Percentiles rank a stretch among this genome's conserved stretches.
These are phyloP conservation scores for Chloromyia formosa DNA, from an alignment of 2,888 invertebrate genomes.

Conservation along the genomic window DNA sequence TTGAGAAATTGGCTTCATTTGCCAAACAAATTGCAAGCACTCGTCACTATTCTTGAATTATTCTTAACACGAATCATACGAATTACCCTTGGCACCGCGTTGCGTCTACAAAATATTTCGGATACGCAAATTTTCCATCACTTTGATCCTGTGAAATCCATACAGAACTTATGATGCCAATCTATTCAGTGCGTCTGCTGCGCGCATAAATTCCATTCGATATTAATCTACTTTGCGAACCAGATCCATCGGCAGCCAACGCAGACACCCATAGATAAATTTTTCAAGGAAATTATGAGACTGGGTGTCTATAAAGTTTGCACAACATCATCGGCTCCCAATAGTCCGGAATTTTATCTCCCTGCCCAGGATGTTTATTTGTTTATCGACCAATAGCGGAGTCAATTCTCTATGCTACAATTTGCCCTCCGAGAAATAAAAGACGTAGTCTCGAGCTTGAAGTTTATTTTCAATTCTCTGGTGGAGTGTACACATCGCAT, in stretches of 20 bases:
- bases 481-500: neutral
- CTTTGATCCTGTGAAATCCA: neutral
- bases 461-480: too few relatives aligned
- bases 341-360: conserved; percentile 2
- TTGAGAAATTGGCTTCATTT: too few relatives aligned
- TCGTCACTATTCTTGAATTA: too few relatives aligned
- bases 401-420: too few relatives aligned
- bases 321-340: neutral
- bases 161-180: neutral
- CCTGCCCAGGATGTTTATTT: neutral
- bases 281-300: neutral
- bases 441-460: too few relatives aligned
- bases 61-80: too few relatives aligned
- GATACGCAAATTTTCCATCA: too few relatives aligned
- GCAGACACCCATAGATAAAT: neutral
- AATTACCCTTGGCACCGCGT: too few relatives aligned
- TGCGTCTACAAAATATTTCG: too few relatives aligned
- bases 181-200: neutral
- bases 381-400: neutral
- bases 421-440: too few relatives aligned
- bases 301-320: neutral
- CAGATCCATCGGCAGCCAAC: too few relatives aligned
- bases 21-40: too few relatives aligned
- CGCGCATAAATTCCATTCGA: neutral
- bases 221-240: neutral